phyloP scores from a whole-genome alignment of 2,888 invertebrate genomes.

The Rutpela maculata region DNA sequence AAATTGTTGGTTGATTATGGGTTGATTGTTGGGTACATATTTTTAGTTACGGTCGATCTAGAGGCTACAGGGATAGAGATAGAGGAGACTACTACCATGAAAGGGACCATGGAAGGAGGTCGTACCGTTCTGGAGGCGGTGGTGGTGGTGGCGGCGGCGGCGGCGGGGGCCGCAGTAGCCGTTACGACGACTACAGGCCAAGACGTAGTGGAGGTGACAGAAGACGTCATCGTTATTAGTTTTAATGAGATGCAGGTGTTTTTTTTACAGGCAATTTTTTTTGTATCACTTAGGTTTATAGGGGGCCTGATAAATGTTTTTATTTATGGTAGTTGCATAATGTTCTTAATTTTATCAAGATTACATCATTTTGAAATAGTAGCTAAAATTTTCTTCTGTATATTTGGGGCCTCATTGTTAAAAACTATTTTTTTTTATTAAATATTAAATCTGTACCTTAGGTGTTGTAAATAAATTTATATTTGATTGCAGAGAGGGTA shows the following conservation, averaged over 20 bases:
- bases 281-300: conserved; percentile 21
- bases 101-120: conserved; percentile 68
- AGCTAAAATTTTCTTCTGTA: not conserved
- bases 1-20: conserved; percentile 54
- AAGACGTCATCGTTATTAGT: conserved; percentile 38
- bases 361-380: not conserved
- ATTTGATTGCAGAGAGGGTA: no score
- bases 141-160: not conserved
- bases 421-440: not conserved
- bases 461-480: no score
- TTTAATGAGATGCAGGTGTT: not conserved
- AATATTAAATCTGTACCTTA: no score
- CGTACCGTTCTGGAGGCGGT: conserved; percentile 43
- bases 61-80: conserved; percentile 66
- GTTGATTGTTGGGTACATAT: conserved; percentile 61
- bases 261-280: conserved; percentile 22
- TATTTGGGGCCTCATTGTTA: not conserved
- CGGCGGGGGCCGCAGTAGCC: conserved; percentile 56
- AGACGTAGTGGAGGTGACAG: conserved; percentile 51
- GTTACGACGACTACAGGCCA: conserved; percentile 48
- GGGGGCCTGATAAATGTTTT: conserved; percentile 26
- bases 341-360: conserved; percentile 28
- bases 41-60: conserved; percentile 71
- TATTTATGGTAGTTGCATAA: conserved; percentile 22
- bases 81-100: conserved; percentile 33